A percentile compares a stretch with the other conserved stretches of the same genome.
phyloP scores from a whole-genome alignment of 2,888 invertebrate genomes.

The Lasioglossum pauxillum region DNA sequence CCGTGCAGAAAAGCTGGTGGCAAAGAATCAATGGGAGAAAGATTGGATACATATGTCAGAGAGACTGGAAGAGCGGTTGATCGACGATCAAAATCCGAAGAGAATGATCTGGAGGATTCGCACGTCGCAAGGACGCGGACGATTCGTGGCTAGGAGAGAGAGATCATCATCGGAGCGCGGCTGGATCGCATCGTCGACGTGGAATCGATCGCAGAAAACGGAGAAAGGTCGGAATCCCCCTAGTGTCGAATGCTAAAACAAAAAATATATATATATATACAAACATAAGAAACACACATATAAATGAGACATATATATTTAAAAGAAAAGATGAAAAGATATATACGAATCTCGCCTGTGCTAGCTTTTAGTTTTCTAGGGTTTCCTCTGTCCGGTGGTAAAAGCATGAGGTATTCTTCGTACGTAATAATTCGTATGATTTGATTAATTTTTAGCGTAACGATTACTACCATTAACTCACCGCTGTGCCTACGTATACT shows the following conservation, averaged over 20 bases:
- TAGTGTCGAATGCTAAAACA: constrained; percentile 51
- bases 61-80: neutral
- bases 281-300: constrained; percentile 26
- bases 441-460: constrained; percentile 78
- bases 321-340: constrained; percentile 13
- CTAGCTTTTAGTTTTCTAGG: constrained; percentile 82
- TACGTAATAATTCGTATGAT: constrained; percentile 83
- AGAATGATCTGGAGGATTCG: neutral
- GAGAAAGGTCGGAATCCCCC: constrained; percentile 58
- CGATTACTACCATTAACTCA: constrained; percentile 81
- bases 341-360: constrained; percentile 78
- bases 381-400: constrained; percentile 83
- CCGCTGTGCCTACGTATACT: constrained; percentile 70
- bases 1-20: neutral
- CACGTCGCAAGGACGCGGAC: neutral
- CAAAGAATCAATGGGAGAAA: neutral
- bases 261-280: constrained; percentile 23
- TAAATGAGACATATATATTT: constrained; percentile 8
- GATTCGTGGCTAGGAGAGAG: neutral
- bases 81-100: neutral
- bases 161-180: neutral
- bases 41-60: neutral
- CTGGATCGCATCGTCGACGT: neutral
- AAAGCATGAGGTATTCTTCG: constrained; percentile 83
- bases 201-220: constrained; percentile 5